Conservation (phyloP, 2,888 invertebrate genomes). For the Philaethria dido region DNA sequence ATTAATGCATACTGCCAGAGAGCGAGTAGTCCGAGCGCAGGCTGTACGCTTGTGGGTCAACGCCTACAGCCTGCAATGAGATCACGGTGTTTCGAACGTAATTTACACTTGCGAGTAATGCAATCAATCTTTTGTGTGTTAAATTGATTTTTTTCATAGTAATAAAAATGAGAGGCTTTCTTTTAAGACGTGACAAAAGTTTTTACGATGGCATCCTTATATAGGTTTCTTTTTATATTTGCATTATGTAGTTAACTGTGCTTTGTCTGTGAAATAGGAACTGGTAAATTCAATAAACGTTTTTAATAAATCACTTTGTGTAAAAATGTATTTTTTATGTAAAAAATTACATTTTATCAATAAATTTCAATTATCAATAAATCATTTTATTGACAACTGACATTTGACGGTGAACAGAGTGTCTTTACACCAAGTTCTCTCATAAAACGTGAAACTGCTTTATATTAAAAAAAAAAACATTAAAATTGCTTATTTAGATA, state of each 20-base stretch:
- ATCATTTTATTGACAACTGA: too few species aligned
- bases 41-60: constrained; percentile 66
- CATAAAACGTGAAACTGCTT: too few species aligned
- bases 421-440: too few species aligned
- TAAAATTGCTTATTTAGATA: background rate
- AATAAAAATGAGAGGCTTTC: constrained; percentile 11
- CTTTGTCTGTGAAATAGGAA: background rate
- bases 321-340: too few species aligned
- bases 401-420: too few species aligned
- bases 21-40: constrained; percentile 43
- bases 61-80: constrained; percentile 75
- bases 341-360: too few species aligned
- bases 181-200: background rate
- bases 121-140: constrained; percentile 29
- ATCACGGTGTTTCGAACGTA: constrained; percentile 71
- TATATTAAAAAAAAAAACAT: too few species aligned
- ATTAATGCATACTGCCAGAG: constrained; percentile 59
- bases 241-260: background rate
- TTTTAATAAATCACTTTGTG: too few species aligned
- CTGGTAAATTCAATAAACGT: too few species aligned
- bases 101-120: constrained; percentile 66
- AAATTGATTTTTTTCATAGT: background rate
- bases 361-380: too few species aligned
- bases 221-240: background rate
- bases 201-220: background rate